These are phyloP conservation scores for Bagarius yarrelli DNA, from an alignment of 2,113 vertebrate species.

Conservation along the genomic window DNA sequence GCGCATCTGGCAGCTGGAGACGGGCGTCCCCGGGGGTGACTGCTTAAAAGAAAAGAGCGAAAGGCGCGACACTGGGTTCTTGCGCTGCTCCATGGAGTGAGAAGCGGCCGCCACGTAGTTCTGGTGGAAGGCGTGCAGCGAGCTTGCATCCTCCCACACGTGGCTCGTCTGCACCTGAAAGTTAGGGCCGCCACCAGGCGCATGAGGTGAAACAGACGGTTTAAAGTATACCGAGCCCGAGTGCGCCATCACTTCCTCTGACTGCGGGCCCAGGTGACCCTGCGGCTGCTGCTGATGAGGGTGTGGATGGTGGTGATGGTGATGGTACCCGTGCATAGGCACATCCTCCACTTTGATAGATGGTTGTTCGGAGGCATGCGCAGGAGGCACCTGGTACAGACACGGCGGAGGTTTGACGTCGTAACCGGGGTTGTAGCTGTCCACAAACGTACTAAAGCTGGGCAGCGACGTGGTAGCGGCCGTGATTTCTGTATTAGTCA, in stretches of 20 bases:
- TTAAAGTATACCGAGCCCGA: slow-evolving; percentile 97
- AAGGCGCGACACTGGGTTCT: slow-evolving; percentile 91
- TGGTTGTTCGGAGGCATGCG: slow-evolving; percentile 88
- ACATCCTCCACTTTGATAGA: slow-evolving; percentile 99
- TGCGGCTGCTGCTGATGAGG: slow-evolving; percentile 61
- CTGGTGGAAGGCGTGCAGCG: slow-evolving; percentile 96
- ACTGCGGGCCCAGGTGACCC: slow-evolving; percentile 85
- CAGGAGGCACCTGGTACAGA: slow-evolving; percentile 92
- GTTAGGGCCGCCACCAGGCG: slow-evolving; percentile 85
- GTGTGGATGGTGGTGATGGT: slow-evolving; percentile 37
- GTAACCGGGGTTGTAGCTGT: slow-evolving; percentile 97
- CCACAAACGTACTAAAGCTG: slow-evolving; percentile 99
- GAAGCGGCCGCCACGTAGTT: slow-evolving; percentile 95
- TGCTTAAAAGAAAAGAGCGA: slow-evolving; percentile 98
- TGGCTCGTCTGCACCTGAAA: slow-evolving; percentile 93
- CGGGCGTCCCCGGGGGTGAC: slow-evolving; percentile 92
- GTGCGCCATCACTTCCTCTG: slow-evolving; percentile 93
- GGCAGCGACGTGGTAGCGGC: slow-evolving; percentile 97
- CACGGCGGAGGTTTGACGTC: slow-evolving; percentile 99
- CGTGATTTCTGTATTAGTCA: slow-evolving; percentile 99
- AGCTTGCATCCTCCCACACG: slow-evolving; percentile 95
- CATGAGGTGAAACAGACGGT: slow-evolving; percentile 67
- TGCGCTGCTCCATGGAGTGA: slow-evolving; percentile 94
- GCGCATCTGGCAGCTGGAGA: slow-evolving; percentile 98
- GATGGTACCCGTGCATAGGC: slow-evolving; percentile 94